Conservation (phyloP, 2,113 vertebrate species). For the Platichthys stellatus region DNA sequence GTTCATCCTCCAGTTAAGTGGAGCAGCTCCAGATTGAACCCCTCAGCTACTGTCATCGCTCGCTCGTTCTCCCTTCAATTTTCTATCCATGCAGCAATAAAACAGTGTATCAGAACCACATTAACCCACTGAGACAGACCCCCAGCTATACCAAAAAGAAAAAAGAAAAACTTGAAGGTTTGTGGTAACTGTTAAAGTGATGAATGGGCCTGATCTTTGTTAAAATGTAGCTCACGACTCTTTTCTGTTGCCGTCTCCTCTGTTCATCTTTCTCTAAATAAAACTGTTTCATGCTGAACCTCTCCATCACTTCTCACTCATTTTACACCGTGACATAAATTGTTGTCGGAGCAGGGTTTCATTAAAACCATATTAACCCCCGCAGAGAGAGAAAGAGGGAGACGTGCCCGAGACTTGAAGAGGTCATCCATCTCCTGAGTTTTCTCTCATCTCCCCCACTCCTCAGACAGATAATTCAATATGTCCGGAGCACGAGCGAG, state of each 20-base stretch:
- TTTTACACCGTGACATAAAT: slow-evolving; percentile 36
- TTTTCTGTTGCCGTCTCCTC: background rate
- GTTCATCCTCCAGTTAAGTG: slow-evolving; percentile 69
- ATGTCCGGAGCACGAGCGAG: slow-evolving; percentile 45
- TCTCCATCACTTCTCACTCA: slow-evolving; percentile 18
- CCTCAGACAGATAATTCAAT: slow-evolving; percentile 60
- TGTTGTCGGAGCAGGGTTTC: slow-evolving; percentile 45
- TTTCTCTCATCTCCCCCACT: slow-evolving; percentile 22
- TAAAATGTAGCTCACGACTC: background rate
- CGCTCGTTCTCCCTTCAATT: slow-evolving; percentile 49
- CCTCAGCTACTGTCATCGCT: slow-evolving; percentile 61
- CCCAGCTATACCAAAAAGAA: slow-evolving; percentile 14
- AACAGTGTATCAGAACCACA: slow-evolving; percentile 50
- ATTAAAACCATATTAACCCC: slow-evolving; percentile 62
- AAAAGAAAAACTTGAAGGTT: slow-evolving; percentile 9
- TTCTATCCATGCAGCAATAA: slow-evolving; percentile 52
- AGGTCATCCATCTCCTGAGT: slow-evolving; percentile 47
- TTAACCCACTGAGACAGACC: slow-evolving; percentile 48
- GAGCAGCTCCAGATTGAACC: slow-evolving; percentile 68
- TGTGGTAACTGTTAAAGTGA: slow-evolving; percentile 45
- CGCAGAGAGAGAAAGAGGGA: slow-evolving; percentile 22
- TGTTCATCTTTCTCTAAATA: slow-evolving; percentile 26
- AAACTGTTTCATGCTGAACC: slow-evolving; percentile 18
- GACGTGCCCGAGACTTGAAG: slow-evolving; percentile 30
- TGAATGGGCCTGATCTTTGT: background rate